Conservation (phyloP, 2,888 invertebrate species). For the Litoditis marina region DNA sequence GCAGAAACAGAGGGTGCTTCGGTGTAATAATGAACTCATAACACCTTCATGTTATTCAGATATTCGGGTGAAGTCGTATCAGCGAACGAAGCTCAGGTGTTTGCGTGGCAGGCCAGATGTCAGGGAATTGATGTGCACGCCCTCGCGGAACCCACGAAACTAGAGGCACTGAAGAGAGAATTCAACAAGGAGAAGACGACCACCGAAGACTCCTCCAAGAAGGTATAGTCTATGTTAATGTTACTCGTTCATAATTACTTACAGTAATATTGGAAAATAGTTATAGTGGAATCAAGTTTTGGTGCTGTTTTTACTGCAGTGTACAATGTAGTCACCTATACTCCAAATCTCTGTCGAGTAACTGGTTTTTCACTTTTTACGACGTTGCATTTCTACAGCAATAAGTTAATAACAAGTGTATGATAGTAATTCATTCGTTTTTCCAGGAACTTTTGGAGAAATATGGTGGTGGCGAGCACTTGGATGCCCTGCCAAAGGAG, state of each 20-base stretch:
- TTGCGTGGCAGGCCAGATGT: constrained; percentile 60
- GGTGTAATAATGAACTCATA: too few species aligned
- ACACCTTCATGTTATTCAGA: constrained; percentile 67
- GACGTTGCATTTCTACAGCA: too few species aligned
- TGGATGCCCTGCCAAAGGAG: constrained; percentile 82
- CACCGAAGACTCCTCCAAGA: constrained; percentile 78
- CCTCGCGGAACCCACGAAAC: constrained; percentile 93
- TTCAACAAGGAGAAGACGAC: constrained; percentile 85
- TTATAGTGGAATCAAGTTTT: too few species aligned
- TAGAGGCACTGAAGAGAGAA: constrained; percentile 84
- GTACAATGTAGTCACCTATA: too few species aligned
- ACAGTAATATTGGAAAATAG: too few species aligned
- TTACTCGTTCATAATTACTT: too few species aligned
- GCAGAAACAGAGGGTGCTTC: too few species aligned
- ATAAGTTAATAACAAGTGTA: too few species aligned
- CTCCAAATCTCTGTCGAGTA: too few species aligned
- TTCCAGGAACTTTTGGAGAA: constrained; percentile 78
- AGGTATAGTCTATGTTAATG: constrained; percentile 66
- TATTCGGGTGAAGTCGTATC: constrained; percentile 87
- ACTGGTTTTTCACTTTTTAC: too few species aligned
- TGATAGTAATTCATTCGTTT: background rate
- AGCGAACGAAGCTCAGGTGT: constrained; percentile 80
- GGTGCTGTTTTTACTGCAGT: too few species aligned
- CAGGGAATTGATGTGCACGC: constrained; percentile 86
- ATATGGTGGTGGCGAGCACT: constrained; percentile 87